A percentile compares a stretch with the other conserved stretches of the same genome.
phyloP scores from a whole-genome alignment of 2,113 vertebrate genomes.

The Ploceus nigricollis region DNA sequence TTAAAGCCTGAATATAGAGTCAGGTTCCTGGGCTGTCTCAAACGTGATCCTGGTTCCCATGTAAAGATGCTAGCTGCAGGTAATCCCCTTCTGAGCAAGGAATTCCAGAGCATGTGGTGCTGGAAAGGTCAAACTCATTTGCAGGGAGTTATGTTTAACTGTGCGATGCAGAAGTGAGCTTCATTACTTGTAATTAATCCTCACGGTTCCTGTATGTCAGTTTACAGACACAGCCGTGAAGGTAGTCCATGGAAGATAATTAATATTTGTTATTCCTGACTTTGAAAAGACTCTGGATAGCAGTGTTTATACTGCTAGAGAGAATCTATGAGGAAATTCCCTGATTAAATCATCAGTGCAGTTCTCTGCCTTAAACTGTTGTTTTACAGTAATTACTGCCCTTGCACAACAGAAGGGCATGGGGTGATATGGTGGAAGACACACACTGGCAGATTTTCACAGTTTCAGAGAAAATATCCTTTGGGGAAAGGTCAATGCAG shows the following conservation, averaged over 20 bases:
- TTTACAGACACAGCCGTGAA: constrained; percentile 24
- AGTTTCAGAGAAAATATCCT: constrained; percentile 31
- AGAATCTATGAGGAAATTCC: neutral
- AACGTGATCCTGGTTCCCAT: neutral
- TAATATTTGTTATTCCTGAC: constrained; percentile 40
- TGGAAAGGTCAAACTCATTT: constrained; percentile 68
- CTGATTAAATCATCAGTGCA: neutral
- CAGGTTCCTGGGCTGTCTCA: neutral
- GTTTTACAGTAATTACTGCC: constrained; percentile 37
- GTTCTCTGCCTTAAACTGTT: neutral
- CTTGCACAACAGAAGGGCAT: neutral
- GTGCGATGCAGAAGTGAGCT: constrained; percentile 35
- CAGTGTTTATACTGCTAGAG: neutral
- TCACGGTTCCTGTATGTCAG: constrained; percentile 62
- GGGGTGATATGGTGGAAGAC: neutral
- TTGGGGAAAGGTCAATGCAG: constrained; percentile 47
- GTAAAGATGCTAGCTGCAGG: neutral
- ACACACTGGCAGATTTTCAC: constrained; percentile 44
- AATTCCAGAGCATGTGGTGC: constrained; percentile 2
- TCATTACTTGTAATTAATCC: constrained; percentile 68
- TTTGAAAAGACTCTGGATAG: neutral
- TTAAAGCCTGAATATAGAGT: neutral
- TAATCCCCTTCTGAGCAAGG: constrained; percentile 13
- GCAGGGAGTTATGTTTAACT: constrained; percentile 55
- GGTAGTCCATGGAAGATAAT: constrained; percentile 46